Base-by-base conservation (phyloP, 1,140 invertebrate species). In the Camponotus floridanus region DNA sequence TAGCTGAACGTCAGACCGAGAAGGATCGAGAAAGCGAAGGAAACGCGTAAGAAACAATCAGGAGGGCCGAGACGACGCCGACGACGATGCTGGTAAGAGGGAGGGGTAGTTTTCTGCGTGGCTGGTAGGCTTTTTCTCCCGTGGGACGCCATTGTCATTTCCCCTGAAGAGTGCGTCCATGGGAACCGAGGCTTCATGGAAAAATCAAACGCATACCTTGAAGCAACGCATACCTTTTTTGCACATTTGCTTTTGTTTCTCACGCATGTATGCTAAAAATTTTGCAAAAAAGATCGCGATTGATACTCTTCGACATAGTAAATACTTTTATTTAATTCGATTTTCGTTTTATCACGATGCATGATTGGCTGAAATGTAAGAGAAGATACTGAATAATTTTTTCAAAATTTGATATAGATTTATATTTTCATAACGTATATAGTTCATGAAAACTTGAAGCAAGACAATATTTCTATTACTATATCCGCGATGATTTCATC, bases 201-300 rank as follows among this genome's bases (percentile, higher is more conserved):
- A 94, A 94, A 94, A 94, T 94, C 93, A 94, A 94, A 94, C 92
- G 90, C 92, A 91, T 94, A 93, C 91, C 91, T 94, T 91, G 89
- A 81, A 93, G 85, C 21, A 76, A 74, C 76, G 76, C 45, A 18
- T 51, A 51, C 51, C 62, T 88, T 73, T 73, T 81, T 59, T 70
- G 59, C 36, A 39, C 57, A 11, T 76, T 31, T 79, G 39, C 51
- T 74, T 85, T 71, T 70, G 57, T 78, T 36, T 76, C 67, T 74
- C 51, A 42, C 55, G 57, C 61, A 71, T 62, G 45, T 55, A 84
- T 45, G 79, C 2, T 68, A 85, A 90, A 89, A 87, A 51, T 51
- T 51, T 86, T 65, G 59, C 68, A 6, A 15, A 6, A 57, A 83
- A 57, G 36, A 67, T 65, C 59, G 61, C 15, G 26, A 78, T 57